These are phyloP conservation scores for Spodoptera litura DNA, from an alignment of 1,140 invertebrate species.

Conservation along the genomic window DNA sequence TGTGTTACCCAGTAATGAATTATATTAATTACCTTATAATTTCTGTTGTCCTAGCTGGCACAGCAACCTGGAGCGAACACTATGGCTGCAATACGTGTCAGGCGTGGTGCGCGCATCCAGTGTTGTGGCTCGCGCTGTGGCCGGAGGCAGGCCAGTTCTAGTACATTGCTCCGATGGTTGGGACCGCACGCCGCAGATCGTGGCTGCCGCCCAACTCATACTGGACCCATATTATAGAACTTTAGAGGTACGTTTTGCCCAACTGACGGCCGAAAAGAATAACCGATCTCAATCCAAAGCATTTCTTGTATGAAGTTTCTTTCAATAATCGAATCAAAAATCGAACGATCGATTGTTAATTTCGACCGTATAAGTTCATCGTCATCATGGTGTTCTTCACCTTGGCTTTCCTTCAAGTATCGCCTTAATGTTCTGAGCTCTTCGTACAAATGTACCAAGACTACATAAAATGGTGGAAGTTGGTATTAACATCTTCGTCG, in stretches of 20 bases:
- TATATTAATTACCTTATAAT: not conserved
- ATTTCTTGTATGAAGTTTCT: no score
- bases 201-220: constrained; percentile 95
- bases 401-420: no score
- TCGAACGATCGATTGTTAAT: no score
- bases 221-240: constrained; percentile 98
- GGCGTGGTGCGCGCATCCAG: constrained; percentile 93
- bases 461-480: no score
- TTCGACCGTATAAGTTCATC: not conserved
- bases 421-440: no score
- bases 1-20: no score
- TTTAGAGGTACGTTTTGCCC: constrained; percentile 88
- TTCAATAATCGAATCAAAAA: no score
- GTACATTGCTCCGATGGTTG: constrained; percentile 99
- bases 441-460: no score
- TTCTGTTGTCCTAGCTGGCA: constrained; percentile 90
- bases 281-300: no score
- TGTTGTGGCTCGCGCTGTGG: constrained; percentile 92
- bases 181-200: constrained; percentile 98
- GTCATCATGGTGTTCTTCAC: no score
- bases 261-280: no score
- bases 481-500: no score
- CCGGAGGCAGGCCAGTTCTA: constrained; percentile 95
- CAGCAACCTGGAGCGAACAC: constrained; percentile 93
- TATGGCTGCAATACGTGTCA: constrained; percentile 96